Conservation (phyloP, 2,888 invertebrate genomes). For the Microdon myrmicae region DNA sequence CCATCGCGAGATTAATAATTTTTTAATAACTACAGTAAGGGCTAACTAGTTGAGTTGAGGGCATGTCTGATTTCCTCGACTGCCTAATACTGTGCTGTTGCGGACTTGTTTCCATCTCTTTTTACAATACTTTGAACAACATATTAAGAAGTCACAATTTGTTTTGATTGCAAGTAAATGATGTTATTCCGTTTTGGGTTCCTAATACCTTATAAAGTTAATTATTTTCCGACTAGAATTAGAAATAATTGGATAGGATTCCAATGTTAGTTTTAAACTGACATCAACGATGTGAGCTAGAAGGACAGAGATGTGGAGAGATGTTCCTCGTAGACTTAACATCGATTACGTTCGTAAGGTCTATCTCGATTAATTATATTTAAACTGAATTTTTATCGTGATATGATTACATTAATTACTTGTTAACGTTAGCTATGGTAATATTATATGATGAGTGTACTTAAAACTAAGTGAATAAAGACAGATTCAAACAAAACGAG, state of each 20-base stretch:
- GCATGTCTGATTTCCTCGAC: slow-evolving; percentile 30
- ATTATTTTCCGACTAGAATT: slow-evolving; percentile 31
- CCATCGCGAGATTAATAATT: slow-evolving; percentile 28
- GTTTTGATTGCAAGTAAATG: too few species aligned
- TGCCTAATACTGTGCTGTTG: slow-evolving; percentile 14
- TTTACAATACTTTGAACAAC: slow-evolving; percentile 24
- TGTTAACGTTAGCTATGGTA: too few species aligned
- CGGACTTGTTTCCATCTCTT: slow-evolving; percentile 30
- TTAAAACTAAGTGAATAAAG: too few species aligned
- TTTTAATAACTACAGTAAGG: slow-evolving; percentile 22
- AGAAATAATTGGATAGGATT: slow-evolving; percentile 35
- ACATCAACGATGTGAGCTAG: slow-evolving; percentile 53
- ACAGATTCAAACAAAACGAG: too few species aligned
- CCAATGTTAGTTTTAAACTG: slow-evolving; percentile 30
- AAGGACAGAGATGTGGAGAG: too few species aligned
- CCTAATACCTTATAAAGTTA: slow-evolving; percentile 18
- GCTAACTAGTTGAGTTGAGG: slow-evolving; percentile 12
- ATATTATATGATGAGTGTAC: too few species aligned
- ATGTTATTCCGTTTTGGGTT: slow-evolving; percentile 10
- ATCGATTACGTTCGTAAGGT: too few species aligned
- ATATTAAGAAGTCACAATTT: slow-evolving; percentile 10
- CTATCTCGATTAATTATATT: too few species aligned
- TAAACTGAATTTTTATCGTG: too few species aligned
- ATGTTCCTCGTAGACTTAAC: too few species aligned
- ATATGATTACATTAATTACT: too few species aligned